Percentiles rank a stretch among this genome's conserved stretches.
Evolutionary conservation across 2,888 invertebrate species (phyloP).

Genomic region (Diaphora mendica): DNA sequence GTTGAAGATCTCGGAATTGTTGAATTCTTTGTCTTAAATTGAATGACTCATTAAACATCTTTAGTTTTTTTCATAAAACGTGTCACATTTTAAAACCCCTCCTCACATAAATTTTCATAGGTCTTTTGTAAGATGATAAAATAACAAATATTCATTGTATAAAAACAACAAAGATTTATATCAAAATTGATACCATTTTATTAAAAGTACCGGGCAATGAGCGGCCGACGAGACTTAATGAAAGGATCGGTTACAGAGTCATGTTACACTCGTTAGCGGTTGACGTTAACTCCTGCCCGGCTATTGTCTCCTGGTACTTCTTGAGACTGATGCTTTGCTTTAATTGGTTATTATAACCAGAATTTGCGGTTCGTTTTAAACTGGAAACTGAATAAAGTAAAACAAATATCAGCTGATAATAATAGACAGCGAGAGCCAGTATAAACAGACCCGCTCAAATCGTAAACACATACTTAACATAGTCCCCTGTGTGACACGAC

Average conservation of each 20-base stretch:
- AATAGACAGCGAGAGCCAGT: background rate
- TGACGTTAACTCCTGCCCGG: conserved; percentile 60
- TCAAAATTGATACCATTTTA: conserved; percentile 59
- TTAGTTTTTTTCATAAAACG: background rate
- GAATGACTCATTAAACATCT: conserved; percentile 11
- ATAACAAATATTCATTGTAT: background rate
- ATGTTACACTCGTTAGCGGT: conserved; percentile 77
- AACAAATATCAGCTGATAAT: background rate
- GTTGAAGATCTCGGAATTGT: conserved; percentile 39
- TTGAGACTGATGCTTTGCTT: conserved; percentile 38
- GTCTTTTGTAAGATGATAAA: background rate
- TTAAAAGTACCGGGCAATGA: conserved; percentile 64
- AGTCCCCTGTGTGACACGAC: conserved; percentile 50
- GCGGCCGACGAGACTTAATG: conserved; percentile 71
- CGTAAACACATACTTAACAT: conserved; percentile 52
- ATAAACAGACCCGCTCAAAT: conserved; percentile 15
- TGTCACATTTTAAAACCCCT: background rate
- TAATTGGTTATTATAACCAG: conserved; percentile 25
- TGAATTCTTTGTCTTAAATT: conserved; percentile 31
- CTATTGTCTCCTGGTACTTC: conserved; percentile 70
- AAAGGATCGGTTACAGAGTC: conserved; percentile 79
- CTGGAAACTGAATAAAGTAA: background rate
- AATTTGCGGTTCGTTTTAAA: conserved; percentile 15
- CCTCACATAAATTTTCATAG: background rate
- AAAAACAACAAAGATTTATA: conserved; percentile 38